phyloP scores from a whole-genome alignment of 2,113 vertebrate species.

The Apistogramma diplotaenia region DNA sequence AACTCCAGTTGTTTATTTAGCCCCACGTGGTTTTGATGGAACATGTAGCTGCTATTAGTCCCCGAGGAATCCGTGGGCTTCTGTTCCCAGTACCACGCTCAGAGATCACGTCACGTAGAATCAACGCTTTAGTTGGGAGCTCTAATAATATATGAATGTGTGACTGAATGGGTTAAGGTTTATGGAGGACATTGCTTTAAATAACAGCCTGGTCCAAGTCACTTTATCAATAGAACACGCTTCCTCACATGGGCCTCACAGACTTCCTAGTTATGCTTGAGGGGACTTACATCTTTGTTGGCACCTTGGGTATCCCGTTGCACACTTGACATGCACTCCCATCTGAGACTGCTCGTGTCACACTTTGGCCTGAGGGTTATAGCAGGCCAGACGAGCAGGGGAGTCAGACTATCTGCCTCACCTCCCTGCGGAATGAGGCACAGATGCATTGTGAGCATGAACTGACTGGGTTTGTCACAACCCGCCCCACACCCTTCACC shows the following conservation, averaged over 20 bases:
- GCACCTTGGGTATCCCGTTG: slow-evolving; percentile 49
- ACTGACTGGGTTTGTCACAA: slow-evolving; percentile 45
- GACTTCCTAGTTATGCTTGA: slow-evolving; percentile 38
- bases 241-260: slow-evolving; percentile 9
- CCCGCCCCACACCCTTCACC: neutral
- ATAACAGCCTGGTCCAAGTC: neutral
- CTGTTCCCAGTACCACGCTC: neutral
- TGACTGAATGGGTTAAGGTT: slow-evolving; percentile 29
- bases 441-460: slow-evolving; percentile 48
- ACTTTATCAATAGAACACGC: slow-evolving; percentile 28
- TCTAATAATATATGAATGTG: slow-evolving; percentile 24
- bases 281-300: slow-evolving; percentile 44
- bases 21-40: slow-evolving; percentile 23
- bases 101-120: slow-evolving; percentile 19
- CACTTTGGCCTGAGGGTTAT: slow-evolving; percentile 58
- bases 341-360: slow-evolving; percentile 50
- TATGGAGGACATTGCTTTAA: slow-evolving; percentile 9
- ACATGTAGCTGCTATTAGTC: slow-evolving; percentile 7
- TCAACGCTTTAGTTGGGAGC: slow-evolving; percentile 6
- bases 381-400: slow-evolving; percentile 16
- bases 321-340: slow-evolving; percentile 59
- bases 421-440: slow-evolving; percentile 20
- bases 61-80: slow-evolving; percentile 1
- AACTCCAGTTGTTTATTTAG: slow-evolving; percentile 7
- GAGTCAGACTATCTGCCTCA: slow-evolving; percentile 31